These are phyloP conservation scores for Cotesia chilonis DNA, from an alignment of 1,140 invertebrate species.

Conservation along the genomic window DNA sequence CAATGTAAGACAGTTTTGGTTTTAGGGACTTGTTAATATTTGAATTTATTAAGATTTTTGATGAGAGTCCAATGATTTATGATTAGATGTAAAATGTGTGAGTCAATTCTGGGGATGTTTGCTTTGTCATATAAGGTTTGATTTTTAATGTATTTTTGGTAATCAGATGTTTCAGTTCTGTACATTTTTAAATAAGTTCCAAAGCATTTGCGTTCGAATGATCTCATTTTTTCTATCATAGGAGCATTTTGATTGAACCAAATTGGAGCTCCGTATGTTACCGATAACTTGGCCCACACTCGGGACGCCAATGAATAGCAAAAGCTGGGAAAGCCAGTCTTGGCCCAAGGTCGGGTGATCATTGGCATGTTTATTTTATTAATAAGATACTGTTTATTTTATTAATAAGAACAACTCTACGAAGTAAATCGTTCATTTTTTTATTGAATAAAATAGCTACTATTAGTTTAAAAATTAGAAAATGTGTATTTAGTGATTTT, in stretches of 20 bases:
- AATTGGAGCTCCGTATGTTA: slow-evolving; percentile 37
- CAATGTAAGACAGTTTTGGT: background rate
- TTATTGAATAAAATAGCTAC: too few species aligned
- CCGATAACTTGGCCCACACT: too few species aligned
- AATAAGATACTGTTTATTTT: too few species aligned
- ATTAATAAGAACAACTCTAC: too few species aligned
- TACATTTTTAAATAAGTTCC: slow-evolving; percentile 29
- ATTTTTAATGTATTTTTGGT: slow-evolving; percentile 23
- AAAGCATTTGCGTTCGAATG: slow-evolving; percentile 42
- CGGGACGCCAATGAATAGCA: too few species aligned
- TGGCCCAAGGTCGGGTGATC: too few species aligned
- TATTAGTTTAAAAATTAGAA: too few species aligned
- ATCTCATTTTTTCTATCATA: slow-evolving; percentile 26
- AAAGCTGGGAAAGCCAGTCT: too few species aligned
- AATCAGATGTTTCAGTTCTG: slow-evolving; percentile 22
- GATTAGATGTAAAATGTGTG: slow-evolving; percentile 33
- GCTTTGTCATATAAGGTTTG: slow-evolving; percentile 25
- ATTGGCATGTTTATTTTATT: too few species aligned
- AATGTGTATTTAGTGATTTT: too few species aligned
- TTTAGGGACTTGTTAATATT: background rate
- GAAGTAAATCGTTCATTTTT: too few species aligned
- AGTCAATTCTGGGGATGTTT: slow-evolving; percentile 35
- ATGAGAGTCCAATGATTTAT: slow-evolving; percentile 25
- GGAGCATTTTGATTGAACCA: slow-evolving; percentile 33
- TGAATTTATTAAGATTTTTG: slow-evolving; percentile 10